A percentile compares a stretch with the other conserved stretches of the same genome.
Evolutionary conservation across 2,888 invertebrate genomes (phyloP).

Genomic region (Amitus sp.): DNA sequence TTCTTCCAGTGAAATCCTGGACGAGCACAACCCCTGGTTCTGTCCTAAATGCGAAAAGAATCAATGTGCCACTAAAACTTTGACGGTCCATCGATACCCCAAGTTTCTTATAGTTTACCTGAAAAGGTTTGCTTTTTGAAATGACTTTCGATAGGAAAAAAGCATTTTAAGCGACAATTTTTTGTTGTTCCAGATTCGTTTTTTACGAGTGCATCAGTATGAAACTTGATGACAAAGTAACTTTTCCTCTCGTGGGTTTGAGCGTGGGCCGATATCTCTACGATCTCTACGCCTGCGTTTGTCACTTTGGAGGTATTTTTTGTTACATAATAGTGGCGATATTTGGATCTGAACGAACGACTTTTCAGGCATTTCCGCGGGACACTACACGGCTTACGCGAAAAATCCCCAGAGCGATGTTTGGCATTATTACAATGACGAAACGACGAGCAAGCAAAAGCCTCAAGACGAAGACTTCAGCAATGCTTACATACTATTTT

Average conservation of each 20-base stretch:
- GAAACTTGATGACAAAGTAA: slow-evolving; percentile 72
- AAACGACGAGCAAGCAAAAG: slow-evolving; percentile 67
- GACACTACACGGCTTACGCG: slow-evolving; percentile 73
- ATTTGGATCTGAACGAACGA: no score
- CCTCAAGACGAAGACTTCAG: slow-evolving; percentile 71
- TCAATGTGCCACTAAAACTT: slow-evolving; percentile 73
- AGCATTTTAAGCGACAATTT: neutral
- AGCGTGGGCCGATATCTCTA: slow-evolving; percentile 69
- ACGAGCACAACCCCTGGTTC: slow-evolving; percentile 75
- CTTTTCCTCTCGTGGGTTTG: slow-evolving; percentile 70
- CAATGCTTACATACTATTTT: slow-evolving; percentile 74
- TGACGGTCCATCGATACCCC: slow-evolving; percentile 73
- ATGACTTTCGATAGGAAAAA: no score
- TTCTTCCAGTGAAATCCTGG: slow-evolving; percentile 70
- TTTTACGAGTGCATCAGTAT: slow-evolving; percentile 72
- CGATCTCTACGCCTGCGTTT: slow-evolving; percentile 73
- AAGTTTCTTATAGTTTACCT: slow-evolving; percentile 73
- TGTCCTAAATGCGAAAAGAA: slow-evolving; percentile 72
- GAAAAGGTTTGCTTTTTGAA: slow-evolving; percentile 66
- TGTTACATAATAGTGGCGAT: no score
- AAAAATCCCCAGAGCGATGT: slow-evolving; percentile 69
- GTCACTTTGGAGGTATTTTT: slow-evolving; percentile 75
- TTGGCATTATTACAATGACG: slow-evolving; percentile 74
- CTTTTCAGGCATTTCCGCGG: slow-evolving; percentile 70
- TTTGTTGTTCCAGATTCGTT: slow-evolving; percentile 68